These are phyloP conservation scores for Turdus rufiventris DNA, from an alignment of 2,113 vertebrate species.

Conservation along the genomic window DNA sequence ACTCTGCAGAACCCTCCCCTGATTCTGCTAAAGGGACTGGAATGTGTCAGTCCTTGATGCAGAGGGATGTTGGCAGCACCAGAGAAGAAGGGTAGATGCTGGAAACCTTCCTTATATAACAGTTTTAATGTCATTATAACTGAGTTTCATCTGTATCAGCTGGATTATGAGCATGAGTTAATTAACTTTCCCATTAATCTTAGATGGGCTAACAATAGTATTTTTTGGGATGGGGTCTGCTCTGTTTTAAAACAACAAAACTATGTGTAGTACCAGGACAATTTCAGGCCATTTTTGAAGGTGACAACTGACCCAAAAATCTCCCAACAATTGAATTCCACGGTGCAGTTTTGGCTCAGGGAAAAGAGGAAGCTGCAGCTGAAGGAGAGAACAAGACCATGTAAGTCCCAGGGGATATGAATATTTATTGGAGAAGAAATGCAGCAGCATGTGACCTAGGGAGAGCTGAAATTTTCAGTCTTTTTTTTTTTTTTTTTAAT, in stretches of 20 bases:
- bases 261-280: neutral
- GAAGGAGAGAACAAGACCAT: neutral
- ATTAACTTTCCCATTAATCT: neutral
- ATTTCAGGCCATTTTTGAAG: neutral
- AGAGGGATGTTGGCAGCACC: neutral
- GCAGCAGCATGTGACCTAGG: neutral
- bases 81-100: neutral
- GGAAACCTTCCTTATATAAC: neutral
- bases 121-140: neutral
- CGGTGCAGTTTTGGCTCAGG: fast-evolving
- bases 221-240: neutral
- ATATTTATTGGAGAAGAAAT: neutral
- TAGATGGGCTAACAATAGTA: neutral
- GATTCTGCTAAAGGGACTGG: neutral
- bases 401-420: neutral
- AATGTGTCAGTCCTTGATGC: neutral
- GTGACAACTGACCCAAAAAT: neutral
- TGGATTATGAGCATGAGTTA: neutral
- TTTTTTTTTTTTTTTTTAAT: neutral
- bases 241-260: neutral
- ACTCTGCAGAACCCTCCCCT: neutral
- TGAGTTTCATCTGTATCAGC: neutral
- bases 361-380: fast-evolving
- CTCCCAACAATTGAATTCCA: neutral
- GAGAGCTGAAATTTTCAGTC: neutral